Conservation (phyloP, 2,113 vertebrate species). For the Malaclemys terrapin region DNA sequence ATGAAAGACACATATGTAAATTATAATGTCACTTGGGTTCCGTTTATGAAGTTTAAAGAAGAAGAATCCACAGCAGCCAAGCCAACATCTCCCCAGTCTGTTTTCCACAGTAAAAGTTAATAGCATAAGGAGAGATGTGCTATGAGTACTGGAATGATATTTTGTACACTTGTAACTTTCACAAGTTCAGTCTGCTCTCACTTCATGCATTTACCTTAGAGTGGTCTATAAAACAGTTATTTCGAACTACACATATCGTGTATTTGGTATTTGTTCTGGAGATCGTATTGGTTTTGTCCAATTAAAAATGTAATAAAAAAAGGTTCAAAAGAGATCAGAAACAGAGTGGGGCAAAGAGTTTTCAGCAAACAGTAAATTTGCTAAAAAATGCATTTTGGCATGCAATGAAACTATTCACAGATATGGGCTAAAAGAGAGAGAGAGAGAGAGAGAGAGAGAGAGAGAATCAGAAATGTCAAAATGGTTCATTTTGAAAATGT, state of each 20-base stretch:
- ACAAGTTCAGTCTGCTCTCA: not conserved
- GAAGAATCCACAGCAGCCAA: not conserved
- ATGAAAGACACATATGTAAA: constrained; percentile 11
- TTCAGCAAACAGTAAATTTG: not conserved
- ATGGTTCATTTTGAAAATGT: not conserved
- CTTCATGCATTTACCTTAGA: not conserved
- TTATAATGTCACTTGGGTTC: not conserved
- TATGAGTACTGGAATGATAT: not conserved
- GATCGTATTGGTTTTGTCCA: not conserved
- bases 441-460: not conserved
- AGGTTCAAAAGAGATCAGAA: not conserved
- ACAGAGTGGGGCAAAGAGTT: not conserved
- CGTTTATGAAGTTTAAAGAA: not conserved
- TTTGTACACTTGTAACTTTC: not conserved
- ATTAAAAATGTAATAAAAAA: not conserved
- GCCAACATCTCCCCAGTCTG: not conserved
- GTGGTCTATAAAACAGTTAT: not conserved
- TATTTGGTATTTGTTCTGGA: not conserved
- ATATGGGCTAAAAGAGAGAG: not conserved
- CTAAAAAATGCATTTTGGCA: not conserved
- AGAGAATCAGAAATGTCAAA: not conserved
- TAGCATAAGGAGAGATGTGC: not conserved
- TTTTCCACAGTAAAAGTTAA: not conserved
- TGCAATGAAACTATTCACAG: not conserved
- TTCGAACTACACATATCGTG: not conserved